Base-by-base conservation (phyloP, 2,113 vertebrate species). In the Xiphophorus maculatus region DNA sequence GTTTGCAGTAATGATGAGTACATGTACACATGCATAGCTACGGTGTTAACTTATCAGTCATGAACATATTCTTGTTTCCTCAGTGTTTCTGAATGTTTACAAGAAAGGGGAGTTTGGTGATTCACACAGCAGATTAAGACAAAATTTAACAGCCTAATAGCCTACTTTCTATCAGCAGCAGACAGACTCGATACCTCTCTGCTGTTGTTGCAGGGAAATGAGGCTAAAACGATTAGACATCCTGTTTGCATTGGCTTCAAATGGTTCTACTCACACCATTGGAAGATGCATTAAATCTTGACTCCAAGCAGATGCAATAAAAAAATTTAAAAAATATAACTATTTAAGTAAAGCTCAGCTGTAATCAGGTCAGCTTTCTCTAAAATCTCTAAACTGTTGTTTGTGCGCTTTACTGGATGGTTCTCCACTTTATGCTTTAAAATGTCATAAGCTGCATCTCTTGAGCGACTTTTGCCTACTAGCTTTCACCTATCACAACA, bases 1-100 rank as follows among this genome's bases (percentile, higher is more conserved):
- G 69, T 81, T 77, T 33, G 72, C 54, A 35, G 61, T 29, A 75
- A 67, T 78, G 76, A 33, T 61, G 40, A 76, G 74, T 62, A 86
- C 32, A 83, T 80, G 69, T 80, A 74, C 22, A 40, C 22, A 66
- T 28, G 12, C 30, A 25, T 70, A 70, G 14, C 30, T 28, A 29
- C 11, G 0, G 51, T 72, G 35, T 81, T 82, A 58, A 54, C 42
- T 72, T 33, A 76, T 74, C 68, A 35, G 51, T 61, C 54, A 15
- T 32, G 77, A 79, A 81, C 61, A 78, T 15, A 68, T 32, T 35
- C 58, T 58, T 63, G 54, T 69, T 80, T 11, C 30, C 54, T 27
- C 51, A 76, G 65, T 76, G 63, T 66, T 15, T 25, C 51, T 72
- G 9, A 4, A 58, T 15, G 40, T 14, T 71, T 61, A 70, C 11